Evolutionary conservation across 2,113 vertebrate species (phyloP).

Genomic region (Rostratula benghalensis): DNA sequence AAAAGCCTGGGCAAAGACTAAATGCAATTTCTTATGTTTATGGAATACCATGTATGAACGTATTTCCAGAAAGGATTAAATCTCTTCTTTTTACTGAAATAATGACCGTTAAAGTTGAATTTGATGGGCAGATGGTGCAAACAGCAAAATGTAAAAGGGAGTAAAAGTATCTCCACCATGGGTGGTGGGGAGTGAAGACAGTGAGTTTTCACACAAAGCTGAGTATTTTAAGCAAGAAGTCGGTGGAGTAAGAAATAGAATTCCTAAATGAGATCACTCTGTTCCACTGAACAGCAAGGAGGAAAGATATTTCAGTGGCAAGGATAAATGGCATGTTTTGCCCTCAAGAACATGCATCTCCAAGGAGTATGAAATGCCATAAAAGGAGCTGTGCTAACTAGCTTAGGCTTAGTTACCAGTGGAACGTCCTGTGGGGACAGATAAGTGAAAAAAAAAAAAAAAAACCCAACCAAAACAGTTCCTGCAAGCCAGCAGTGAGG

Average conservation of each 20-base stretch:
- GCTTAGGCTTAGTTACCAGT: neutral
- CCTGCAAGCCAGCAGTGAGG: neutral
- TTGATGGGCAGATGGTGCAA: conserved; percentile 38
- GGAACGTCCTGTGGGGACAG: neutral
- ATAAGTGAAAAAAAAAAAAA: neutral
- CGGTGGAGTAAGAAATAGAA: conserved; percentile 69
- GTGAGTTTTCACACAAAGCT: conserved; percentile 55
- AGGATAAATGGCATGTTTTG: conserved; percentile 20
- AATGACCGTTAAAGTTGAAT: neutral
- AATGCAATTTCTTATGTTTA: neutral
- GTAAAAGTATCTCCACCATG: conserved; percentile 24
- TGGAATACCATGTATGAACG: neutral
- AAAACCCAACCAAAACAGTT: neutral
- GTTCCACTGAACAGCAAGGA: conserved; percentile 37
- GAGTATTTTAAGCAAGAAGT: conserved; percentile 70
- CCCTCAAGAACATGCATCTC: neutral
- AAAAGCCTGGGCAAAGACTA: neutral
- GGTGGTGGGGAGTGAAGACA: conserved; percentile 36
- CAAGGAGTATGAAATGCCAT: neutral
- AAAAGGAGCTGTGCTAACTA: neutral
- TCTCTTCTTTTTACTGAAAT: neutral
- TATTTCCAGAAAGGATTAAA: neutral
- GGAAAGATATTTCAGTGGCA: neutral
- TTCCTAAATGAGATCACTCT: conserved; percentile 58
- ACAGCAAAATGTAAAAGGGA: conserved; percentile 28